Percentiles rank a stretch among this genome's conserved stretches.
Conservation (phyloP, 1,140 invertebrate genomes). For the Cydia fagiglandana region DNA sequence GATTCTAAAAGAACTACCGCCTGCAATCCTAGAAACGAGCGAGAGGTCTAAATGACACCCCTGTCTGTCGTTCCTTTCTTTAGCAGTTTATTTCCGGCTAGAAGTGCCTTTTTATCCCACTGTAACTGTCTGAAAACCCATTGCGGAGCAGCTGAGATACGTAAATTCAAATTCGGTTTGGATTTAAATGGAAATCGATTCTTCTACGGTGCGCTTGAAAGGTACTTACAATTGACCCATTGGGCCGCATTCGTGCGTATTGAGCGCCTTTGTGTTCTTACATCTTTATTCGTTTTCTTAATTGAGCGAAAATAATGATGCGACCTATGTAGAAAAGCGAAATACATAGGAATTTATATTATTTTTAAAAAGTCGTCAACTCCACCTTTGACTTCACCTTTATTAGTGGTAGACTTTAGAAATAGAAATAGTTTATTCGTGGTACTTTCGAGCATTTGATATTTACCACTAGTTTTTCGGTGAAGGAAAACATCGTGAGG, state of each 20-base stretch:
- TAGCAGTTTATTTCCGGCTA: not conserved
- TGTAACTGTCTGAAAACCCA: conserved; percentile 1
- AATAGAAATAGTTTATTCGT: too few relatives aligned
- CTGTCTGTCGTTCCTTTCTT: not conserved
- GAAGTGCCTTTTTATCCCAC: not conserved
- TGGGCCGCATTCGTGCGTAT: not conserved
- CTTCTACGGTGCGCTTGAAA: not conserved
- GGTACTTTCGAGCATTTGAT: too few relatives aligned
- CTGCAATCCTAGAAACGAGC: not conserved
- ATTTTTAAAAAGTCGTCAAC: too few relatives aligned
- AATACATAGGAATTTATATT: too few relatives aligned
- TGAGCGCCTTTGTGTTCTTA: not conserved
- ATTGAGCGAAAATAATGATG: too few relatives aligned
- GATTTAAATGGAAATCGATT: not conserved
- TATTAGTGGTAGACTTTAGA: too few relatives aligned
- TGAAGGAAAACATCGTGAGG: too few relatives aligned
- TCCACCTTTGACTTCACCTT: too few relatives aligned
- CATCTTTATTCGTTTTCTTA: not conserved
- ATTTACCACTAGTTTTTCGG: too few relatives aligned
- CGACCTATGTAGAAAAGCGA: too few relatives aligned
- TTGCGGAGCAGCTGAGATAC: conserved; percentile 7
- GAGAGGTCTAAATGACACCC: not conserved
- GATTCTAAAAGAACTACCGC: not conserved
- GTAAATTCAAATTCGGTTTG: not conserved
- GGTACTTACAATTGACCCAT: not conserved